These are phyloP conservation scores for Pseudomyrmex gracilis DNA, from an alignment of 1,140 invertebrate species.

Conservation along the genomic window DNA sequence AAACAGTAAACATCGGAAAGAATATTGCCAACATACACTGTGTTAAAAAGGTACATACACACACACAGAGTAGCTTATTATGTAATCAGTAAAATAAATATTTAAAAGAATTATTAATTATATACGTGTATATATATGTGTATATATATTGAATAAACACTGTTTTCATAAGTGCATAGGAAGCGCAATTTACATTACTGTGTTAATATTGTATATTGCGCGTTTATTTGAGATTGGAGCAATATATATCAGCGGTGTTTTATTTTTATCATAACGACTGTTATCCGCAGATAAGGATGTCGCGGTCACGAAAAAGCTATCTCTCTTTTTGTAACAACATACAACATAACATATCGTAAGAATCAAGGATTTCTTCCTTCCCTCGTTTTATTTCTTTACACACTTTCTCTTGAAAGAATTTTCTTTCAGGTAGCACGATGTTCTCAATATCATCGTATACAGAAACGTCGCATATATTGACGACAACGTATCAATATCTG, in stretches of 20 bases:
- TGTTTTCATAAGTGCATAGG: too few relatives aligned
- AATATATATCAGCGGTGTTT: background rate
- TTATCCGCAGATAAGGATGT: background rate
- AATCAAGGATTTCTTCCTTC: background rate
- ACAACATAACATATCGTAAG: background rate
- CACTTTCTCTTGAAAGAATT: background rate
- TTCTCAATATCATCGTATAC: background rate
- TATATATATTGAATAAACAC: too few relatives aligned
- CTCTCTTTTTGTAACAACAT: too few relatives aligned
- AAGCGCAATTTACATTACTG: conserved; percentile 11
- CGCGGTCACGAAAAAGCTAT: background rate
- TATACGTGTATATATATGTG: too few relatives aligned
- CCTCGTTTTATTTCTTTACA: background rate
- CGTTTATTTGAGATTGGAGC: background rate
- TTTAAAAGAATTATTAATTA: too few relatives aligned
- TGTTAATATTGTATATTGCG: background rate
- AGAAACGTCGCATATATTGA: background rate
- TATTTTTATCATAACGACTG: background rate
- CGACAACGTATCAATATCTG: too few relatives aligned
- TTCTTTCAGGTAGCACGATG: background rate
- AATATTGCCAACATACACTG: background rate
- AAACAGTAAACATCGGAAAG: background rate
- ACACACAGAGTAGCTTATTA: too few relatives aligned
- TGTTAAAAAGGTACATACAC: too few relatives aligned
- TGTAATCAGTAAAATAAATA: too few relatives aligned